These are phyloP conservation scores for Ceraclea dissimilis DNA, from an alignment of 2,888 invertebrate genomes.

Conservation along the genomic window DNA sequence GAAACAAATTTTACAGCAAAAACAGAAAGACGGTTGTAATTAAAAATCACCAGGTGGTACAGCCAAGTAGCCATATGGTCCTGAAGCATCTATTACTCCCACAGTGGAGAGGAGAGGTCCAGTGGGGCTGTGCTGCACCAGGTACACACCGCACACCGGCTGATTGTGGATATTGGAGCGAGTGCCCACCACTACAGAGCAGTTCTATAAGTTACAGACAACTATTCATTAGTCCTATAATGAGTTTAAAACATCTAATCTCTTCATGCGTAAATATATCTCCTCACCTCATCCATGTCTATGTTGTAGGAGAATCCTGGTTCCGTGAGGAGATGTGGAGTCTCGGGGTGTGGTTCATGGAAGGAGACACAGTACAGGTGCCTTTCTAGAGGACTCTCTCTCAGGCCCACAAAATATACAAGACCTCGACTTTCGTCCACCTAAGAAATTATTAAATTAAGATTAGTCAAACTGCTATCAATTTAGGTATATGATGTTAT, in stretches of 20 bases:
- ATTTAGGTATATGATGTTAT: neutral
- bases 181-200: slow-evolving; percentile 73
- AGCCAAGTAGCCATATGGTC: neutral
- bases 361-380: slow-evolving; percentile 84
- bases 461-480: neutral
- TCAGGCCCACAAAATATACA: slow-evolving; percentile 86
- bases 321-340: slow-evolving; percentile 69
- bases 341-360: slow-evolving; percentile 34
- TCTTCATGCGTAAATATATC: too few species aligned
- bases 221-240: neutral
- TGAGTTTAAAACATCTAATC: too few species aligned
- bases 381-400: slow-evolving; percentile 86
- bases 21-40: too few species aligned
- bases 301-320: slow-evolving; percentile 81
- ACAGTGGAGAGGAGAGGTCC: slow-evolving; percentile 54
- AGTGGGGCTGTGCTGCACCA: slow-evolving; percentile 66
- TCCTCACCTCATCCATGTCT: slow-evolving; percentile 67
- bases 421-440: slow-evolving; percentile 68
- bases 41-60: too few species aligned
- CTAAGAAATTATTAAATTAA: slow-evolving; percentile 28
- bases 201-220: slow-evolving; percentile 51
- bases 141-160: slow-evolving; percentile 72
- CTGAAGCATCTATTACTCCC: slow-evolving; percentile 50
- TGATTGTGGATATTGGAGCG: slow-evolving; percentile 75
- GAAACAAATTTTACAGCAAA: neutral